These are phyloP conservation scores for Ataeniobius toweri DNA, from an alignment of 2,797 vertebrate species.

Conservation along the genomic window DNA sequence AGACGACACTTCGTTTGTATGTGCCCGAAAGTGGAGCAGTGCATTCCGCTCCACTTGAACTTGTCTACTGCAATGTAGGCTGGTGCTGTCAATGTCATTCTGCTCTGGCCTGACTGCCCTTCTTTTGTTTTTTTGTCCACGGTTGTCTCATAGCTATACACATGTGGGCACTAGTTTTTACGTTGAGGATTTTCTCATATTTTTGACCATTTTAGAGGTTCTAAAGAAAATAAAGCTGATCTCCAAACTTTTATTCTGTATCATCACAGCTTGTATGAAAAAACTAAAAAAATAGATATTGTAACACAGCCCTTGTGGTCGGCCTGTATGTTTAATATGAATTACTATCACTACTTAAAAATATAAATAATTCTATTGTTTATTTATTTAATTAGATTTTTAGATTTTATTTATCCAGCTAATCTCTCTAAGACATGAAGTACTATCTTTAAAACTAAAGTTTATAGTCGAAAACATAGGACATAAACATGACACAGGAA, in stretches of 20 bases:
- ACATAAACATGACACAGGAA: not conserved
- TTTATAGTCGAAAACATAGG: not conserved
- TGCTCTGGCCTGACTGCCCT: constrained; percentile 27
- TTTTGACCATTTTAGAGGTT: not conserved
- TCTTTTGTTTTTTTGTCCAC: constrained; percentile 31
- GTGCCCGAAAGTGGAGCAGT: constrained; percentile 62
- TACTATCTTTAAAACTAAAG: too few relatives aligned
- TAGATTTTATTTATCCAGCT: too few relatives aligned
- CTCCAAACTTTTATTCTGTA: not conserved
- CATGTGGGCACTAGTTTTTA: constrained; percentile 24
- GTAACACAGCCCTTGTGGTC: too few relatives aligned
- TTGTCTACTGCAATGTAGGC: constrained; percentile 61
- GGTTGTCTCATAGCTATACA: constrained; percentile 22
- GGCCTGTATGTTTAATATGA: too few relatives aligned
- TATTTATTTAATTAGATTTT: too few relatives aligned
- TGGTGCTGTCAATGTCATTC: constrained; percentile 43
- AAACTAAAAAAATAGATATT: not conserved
- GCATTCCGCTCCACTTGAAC: constrained; percentile 76
- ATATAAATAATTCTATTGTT: too few relatives aligned
- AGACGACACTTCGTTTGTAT: constrained; percentile 49
- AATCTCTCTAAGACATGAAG: too few relatives aligned
- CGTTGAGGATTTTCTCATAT: not conserved
- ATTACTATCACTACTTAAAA: too few relatives aligned
- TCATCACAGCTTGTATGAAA: not conserved
- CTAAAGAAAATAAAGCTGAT: not conserved